These are phyloP conservation scores for Acrocephalus arundinaceus DNA, from an alignment of 2,113 vertebrate species.

Conservation along the genomic window DNA sequence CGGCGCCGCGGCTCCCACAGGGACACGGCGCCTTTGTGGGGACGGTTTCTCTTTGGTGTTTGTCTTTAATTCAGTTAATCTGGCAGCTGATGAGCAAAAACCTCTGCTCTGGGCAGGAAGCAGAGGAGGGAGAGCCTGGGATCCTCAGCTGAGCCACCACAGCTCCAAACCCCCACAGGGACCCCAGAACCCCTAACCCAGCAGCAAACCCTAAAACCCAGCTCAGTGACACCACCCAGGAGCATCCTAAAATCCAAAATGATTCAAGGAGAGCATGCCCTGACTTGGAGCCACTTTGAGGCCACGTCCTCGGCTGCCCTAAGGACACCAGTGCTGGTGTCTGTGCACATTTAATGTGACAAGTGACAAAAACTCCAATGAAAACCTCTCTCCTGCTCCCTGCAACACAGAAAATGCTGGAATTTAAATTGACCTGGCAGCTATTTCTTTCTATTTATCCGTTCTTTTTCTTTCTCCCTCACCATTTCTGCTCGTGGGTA, in stretches of 20 bases:
- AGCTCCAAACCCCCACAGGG: neutral
- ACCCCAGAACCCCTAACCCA: neutral
- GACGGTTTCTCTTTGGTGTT: neutral
- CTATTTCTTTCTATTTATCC: neutral
- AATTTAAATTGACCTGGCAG: neutral
- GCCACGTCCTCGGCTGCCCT: neutral
- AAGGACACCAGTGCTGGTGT: neutral
- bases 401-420: neutral
- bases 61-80: neutral
- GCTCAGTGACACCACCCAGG: neutral
- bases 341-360: neutral
- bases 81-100: neutral
- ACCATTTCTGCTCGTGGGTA: neutral
- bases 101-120: neutral
- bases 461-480: neutral
- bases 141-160: neutral
- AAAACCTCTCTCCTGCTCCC: neutral
- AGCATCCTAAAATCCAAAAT: neutral
- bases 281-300: neutral
- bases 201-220: neutral
- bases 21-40: rapidly evolving
- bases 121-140: neutral
- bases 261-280: neutral
- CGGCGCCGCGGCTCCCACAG: neutral
- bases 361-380: neutral